Base-by-base conservation (phyloP, 2,113 vertebrate genomes). In the Oryzias celebensis region DNA sequence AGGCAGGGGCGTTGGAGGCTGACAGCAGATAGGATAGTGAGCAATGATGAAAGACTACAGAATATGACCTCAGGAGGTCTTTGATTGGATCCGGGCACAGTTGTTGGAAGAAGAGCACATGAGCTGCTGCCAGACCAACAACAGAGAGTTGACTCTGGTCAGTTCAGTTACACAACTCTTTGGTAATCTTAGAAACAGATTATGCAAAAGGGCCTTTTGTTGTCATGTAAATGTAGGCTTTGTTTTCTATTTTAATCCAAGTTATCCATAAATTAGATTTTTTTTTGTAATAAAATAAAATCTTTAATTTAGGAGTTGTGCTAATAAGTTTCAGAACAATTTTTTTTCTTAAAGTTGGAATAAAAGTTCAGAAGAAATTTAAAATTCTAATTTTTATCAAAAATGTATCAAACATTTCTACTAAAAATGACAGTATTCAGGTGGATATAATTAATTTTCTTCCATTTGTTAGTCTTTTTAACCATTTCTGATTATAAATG, bases 21-120 rank as follows among this genome's bases (percentile, higher is more conserved):
- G 84, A 87, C 76, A 80, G 57, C 62, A 58, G 65, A 86, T 71
- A 82, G 77, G 65, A 65, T 61, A 73, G 80, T 48, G 71, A 69
- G 41, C 41, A 61, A 26, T 44, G 31, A 64, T 75, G 73, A 85
- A 46, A 74, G 71, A 70, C 64, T 53, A 31, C 63, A 75, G 67
- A 85, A 71, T 80, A 81, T 81, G 83, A 87, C 82, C 85, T 70
- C 23, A 0, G 58, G 59, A 65, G 79, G 55, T 56, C 79, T 78
- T 64, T 72, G 81, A 82, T 85, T 77, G 64, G 75, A 86, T 82
- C 65, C 71, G 78, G 78, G 82, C 82, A 78, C 68, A 57, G 72
- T 85, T 71, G 72, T 77, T 77, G 45, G 65, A 68, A 46, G 58
- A 42, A 71, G 64, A 65, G 54, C 68, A 57, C 16, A 70, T 60